These are phyloP conservation scores for Diplosoma virens DNA, from an alignment of 23 tunicate species.

Conservation along the genomic window DNA sequence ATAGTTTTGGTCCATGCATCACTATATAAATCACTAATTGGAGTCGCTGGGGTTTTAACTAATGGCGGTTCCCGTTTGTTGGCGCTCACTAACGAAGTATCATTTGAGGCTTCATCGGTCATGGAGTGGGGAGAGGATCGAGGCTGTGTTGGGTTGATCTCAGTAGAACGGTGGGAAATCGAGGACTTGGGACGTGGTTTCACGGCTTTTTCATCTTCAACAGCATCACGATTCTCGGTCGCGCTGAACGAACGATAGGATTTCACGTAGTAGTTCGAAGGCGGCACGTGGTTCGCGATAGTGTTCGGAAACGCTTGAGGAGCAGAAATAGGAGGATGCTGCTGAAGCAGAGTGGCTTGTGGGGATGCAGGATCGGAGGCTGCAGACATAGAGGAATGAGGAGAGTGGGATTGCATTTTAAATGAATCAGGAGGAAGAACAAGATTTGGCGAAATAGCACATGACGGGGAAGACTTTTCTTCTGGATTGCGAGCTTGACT, in stretches of 20 bases:
- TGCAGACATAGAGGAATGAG: background rate
- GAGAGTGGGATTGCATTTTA: background rate
- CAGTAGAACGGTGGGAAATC: background rate
- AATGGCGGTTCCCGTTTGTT: background rate
- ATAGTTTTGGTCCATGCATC: slow-evolving; percentile 29
- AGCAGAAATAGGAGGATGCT: background rate
- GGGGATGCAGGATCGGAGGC: background rate
- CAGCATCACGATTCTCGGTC: background rate
- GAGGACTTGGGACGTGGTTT: slow-evolving; percentile 35
- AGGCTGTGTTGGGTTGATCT: background rate
- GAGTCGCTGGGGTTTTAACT: slow-evolving; percentile 35
- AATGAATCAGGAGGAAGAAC: background rate
- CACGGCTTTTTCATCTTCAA: background rate
- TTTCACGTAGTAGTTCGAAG: slow-evolving; percentile 60
- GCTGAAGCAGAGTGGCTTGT: background rate
- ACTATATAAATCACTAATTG: slow-evolving; percentile 34
- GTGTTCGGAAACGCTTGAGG: background rate
- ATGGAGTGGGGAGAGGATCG: background rate
- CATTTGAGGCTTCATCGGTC: background rate
- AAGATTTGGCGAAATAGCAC: background rate
- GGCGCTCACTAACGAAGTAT: background rate
- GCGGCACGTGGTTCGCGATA: background rate
- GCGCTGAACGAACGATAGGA: slow-evolving; percentile 80
- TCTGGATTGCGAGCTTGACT: background rate
- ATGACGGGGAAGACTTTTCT: background rate